Percentiles rank a stretch among this genome's conserved stretches.
Evolutionary conservation across 2,888 invertebrate species (phyloP).

Genomic region (Rosalia funebris): DNA sequence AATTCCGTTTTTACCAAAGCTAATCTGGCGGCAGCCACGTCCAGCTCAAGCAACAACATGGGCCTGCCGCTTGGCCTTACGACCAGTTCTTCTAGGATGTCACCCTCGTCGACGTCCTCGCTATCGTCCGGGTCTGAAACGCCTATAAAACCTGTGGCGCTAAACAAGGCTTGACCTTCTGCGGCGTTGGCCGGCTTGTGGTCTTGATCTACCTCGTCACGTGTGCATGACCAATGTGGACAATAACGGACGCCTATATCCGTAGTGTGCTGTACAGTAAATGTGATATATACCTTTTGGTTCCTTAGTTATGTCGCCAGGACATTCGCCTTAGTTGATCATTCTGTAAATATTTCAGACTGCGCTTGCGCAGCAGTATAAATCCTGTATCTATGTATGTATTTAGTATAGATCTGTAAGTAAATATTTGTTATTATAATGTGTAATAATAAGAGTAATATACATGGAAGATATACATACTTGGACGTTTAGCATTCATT

Average conservation of each 20-base stretch:
- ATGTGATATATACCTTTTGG: slow-evolving; percentile 63
- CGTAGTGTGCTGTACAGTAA: slow-evolving; percentile 61
- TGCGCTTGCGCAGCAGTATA: slow-evolving; percentile 59
- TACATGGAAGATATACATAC: slow-evolving; percentile 46
- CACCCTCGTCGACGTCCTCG: slow-evolving; percentile 72
- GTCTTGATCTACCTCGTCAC: slow-evolving; percentile 61
- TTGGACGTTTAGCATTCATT: slow-evolving; percentile 51
- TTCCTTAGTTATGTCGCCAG: slow-evolving; percentile 58
- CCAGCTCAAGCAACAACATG: slow-evolving; percentile 47
- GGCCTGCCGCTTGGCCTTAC: slow-evolving; percentile 65
- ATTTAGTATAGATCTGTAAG: slow-evolving; percentile 61
- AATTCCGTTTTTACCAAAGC: slow-evolving; percentile 60
- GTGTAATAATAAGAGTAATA: slow-evolving; percentile 56
- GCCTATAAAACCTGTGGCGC: slow-evolving; percentile 64
- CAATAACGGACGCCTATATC: slow-evolving; percentile 56
- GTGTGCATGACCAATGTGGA: slow-evolving; percentile 56
- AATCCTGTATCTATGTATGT: slow-evolving; percentile 64
- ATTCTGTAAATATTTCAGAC: slow-evolving; percentile 42
- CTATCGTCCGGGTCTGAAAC: slow-evolving; percentile 68
- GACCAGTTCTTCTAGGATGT: slow-evolving; percentile 66
- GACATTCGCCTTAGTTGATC: slow-evolving; percentile 44
- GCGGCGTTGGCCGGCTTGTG: slow-evolving; percentile 48
- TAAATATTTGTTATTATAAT: slow-evolving; percentile 63
- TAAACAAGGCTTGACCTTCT: slow-evolving; percentile 64
- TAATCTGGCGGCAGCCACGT: slow-evolving; percentile 57